These are phyloP conservation scores for Tridacna gigas DNA, from an alignment of 2,888 invertebrate species.

Conservation along the genomic window DNA sequence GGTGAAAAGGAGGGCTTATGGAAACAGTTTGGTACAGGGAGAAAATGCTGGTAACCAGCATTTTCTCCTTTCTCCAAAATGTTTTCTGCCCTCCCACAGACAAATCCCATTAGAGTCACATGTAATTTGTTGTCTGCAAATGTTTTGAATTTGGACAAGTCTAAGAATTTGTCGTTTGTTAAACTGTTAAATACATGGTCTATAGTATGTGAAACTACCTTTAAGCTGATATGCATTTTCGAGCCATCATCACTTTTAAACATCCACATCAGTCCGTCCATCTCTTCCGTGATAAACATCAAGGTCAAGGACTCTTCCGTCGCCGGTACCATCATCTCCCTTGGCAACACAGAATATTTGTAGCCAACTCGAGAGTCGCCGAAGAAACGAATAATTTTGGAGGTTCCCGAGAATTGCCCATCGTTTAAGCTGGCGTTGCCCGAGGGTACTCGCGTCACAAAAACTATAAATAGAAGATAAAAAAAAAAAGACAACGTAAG, in stretches of 20 bases:
- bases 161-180: no score
- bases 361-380: slow-evolving; percentile 73
- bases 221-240: slow-evolving; percentile 77
- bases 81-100: no score
- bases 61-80: no score
- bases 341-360: slow-evolving; percentile 69
- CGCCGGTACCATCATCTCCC: slow-evolving; percentile 63
- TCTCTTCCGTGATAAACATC: slow-evolving; percentile 74
- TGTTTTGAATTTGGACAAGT: no score
- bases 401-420: slow-evolving; percentile 33
- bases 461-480: slow-evolving; percentile 56
- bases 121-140: no score
- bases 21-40: no score
- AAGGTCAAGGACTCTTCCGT: slow-evolving; percentile 72
- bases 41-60: no score
- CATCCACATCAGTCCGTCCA: slow-evolving; percentile 81
- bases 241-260: slow-evolving; percentile 72
- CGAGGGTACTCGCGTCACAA: slow-evolving; percentile 51
- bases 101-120: no score
- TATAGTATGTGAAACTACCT: slow-evolving; percentile 66
- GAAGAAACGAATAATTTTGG: slow-evolving; percentile 70
- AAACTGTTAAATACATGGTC: background rate
- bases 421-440: slow-evolving; percentile 24
- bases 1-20: no score
- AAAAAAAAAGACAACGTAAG: slow-evolving; percentile 15